Base-by-base conservation (phyloP, 2,888 invertebrate species). In the Drosophila pegasa region DNA sequence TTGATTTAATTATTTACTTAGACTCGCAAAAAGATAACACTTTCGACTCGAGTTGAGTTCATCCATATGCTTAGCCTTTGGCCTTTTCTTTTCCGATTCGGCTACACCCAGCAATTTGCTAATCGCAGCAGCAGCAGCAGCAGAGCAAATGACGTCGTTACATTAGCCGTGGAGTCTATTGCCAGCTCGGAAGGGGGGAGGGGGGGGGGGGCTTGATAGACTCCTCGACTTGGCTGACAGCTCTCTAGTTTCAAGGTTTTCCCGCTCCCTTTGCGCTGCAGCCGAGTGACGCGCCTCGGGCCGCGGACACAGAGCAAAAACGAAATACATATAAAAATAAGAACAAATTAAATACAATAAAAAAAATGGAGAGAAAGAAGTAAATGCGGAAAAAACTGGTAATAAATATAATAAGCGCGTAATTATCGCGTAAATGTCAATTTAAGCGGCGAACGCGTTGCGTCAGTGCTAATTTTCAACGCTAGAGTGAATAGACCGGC, bases 351-450 rank as follows among this genome's bases (percentile, higher is more conserved):
- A 37, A 73, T 61, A 52, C 47, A 62, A 55, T 37, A 9, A 8
- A 9, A 43, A 41, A 60, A 66, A 29, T 1, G 25, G 7, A 52
- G 40, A 48, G 48, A 61, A 56, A 64, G 59, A 79, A 87, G 78
- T 73, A 81, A 83, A 73, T 72, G 83, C 75, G 75, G 68, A 79
- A 79, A 81, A 71, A 86, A 79, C 77, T 63, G 79, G 77, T 86
- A 86, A 85, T 85, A 87, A 86, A 83, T 75, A 81, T 88, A 86
- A 86, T 88, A 86, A 88, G 88, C 88, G 79, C 86, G 86, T 86
- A 86, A 86, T 86, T 86, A 83, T 86, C 86, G 83, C 88, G 75
- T 88, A 86, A 86, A 86, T 86, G 88, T 88, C 85, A 86, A 86
- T 86, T 86, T 88, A 74, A 84, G 84, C 72, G 73, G 79, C 78